A percentile compares a stretch with the other conserved stretches of the same genome.
Evolutionary conservation across 2,113 vertebrate species (phyloP).

Genomic region (Takifugu bimaculatus): DNA sequence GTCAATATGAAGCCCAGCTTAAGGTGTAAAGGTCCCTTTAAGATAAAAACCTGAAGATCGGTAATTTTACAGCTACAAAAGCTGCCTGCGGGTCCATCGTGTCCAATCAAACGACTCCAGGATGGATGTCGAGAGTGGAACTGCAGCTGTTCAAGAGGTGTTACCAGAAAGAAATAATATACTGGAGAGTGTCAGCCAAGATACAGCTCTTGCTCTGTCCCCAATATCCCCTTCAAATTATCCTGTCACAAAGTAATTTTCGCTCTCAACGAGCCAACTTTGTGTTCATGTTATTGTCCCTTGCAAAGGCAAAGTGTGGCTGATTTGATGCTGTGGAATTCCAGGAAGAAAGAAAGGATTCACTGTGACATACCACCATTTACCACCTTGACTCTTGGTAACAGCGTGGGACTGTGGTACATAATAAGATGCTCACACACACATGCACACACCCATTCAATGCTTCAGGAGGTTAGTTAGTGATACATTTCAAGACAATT

Average conservation of each 20-base stretch:
- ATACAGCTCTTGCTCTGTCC: not conserved
- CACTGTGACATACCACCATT: constrained; percentile 14
- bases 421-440: not conserved
- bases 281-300: constrained; percentile 3
- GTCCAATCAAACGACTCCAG: constrained; percentile 1
- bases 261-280: not conserved
- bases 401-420: not conserved
- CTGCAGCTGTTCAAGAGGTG: constrained; percentile 8
- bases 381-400: constrained; percentile 20
- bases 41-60: constrained; percentile 30
- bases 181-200: constrained; percentile 2
- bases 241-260: constrained; percentile 8
- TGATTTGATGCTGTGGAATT: not conserved
- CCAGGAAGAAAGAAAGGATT: constrained; percentile 1
- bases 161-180: constrained; percentile 13
- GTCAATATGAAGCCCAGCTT: constrained; percentile 21
- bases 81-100: not conserved
- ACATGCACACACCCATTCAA: not conserved
- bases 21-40: constrained; percentile 25
- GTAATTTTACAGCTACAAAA: not conserved
- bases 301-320: constrained; percentile 6
- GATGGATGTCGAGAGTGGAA: not conserved
- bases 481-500: no score
- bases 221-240: not conserved
- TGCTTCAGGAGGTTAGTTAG: no score